These are phyloP conservation scores for Delphinapterus leucas DNA, from an alignment of 2,113 vertebrate genomes.

Conservation along the genomic window DNA sequence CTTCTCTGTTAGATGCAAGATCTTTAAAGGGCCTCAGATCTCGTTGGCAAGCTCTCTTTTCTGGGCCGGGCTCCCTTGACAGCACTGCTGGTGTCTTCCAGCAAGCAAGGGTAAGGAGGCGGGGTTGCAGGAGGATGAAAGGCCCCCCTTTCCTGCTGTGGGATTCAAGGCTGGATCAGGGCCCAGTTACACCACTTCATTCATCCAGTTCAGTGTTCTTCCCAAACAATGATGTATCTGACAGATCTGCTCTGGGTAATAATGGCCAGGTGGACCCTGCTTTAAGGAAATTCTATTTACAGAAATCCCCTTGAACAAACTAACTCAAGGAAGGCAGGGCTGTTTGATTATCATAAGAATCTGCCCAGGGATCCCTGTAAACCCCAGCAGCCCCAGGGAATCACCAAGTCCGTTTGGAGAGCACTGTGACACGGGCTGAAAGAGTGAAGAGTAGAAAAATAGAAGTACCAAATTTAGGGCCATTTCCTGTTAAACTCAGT, in stretches of 20 bases:
- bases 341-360: neutral
- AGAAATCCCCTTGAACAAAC: neutral
- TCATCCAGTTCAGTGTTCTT: neutral
- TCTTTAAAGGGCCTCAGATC: constrained; percentile 67
- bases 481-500: neutral
- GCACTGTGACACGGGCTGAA: neutral
- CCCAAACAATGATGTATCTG: neutral
- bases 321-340: neutral
- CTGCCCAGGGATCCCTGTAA: neutral
- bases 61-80: neutral
- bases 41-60: neutral
- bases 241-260: neutral
- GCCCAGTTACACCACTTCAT: neutral
- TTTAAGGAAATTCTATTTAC: neutral
- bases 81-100: constrained; percentile 7
- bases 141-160: neutral
- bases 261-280: neutral
- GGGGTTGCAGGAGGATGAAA: neutral
- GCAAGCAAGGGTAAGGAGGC: neutral
- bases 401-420: neutral
- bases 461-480: neutral
- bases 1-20: constrained; percentile 7
- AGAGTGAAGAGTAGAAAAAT: neutral
- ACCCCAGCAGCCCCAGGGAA: neutral
- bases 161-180: constrained; percentile 5